phyloP scores from a whole-genome alignment of 2,888 invertebrate genomes.

The Coecobrya sp. region DNA sequence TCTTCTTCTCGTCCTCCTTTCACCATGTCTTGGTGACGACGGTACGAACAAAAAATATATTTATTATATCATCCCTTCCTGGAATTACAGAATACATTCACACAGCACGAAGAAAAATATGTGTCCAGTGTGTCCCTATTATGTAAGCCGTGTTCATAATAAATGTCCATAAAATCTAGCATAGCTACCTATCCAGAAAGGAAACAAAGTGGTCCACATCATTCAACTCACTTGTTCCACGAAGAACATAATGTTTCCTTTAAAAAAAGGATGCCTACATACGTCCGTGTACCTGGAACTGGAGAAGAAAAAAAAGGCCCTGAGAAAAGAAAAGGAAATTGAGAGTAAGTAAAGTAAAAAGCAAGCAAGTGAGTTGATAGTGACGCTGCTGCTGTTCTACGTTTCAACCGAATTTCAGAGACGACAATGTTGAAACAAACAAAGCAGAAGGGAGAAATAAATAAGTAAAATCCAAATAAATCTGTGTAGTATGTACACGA shows the following conservation, averaged over 20 bases:
- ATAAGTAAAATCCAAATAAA: slow-evolving; percentile 46
- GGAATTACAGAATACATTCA: too few species aligned
- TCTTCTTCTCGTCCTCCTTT: slow-evolving; percentile 3
- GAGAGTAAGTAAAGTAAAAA: slow-evolving; percentile 59
- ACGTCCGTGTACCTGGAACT: slow-evolving; percentile 47
- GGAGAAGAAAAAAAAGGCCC: not conserved
- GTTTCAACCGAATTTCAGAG: not conserved
- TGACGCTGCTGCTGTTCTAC: not conserved
- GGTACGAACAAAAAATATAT: not conserved
- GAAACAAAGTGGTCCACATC: slow-evolving; percentile 23
- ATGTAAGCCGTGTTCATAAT: too few species aligned
- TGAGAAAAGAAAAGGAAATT: slow-evolving; percentile 18
- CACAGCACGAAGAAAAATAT: not conserved
- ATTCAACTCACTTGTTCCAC: slow-evolving; percentile 41
- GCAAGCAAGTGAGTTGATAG: not conserved
- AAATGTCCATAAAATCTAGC: too few species aligned
- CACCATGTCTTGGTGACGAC: not conserved
- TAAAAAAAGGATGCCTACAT: not conserved
- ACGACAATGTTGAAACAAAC: not conserved
- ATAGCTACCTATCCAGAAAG: not conserved
- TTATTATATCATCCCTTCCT: too few species aligned
- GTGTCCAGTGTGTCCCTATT: not conserved
- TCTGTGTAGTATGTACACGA: slow-evolving; percentile 38
- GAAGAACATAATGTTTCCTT: slow-evolving; percentile 40
- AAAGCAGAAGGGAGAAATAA: slow-evolving; percentile 19